A percentile compares a stretch with the other conserved stretches of the same genome.
phyloP scores from a whole-genome alignment of 1,140 invertebrate genomes.

The Pseudomyrmex pallidus region DNA sequence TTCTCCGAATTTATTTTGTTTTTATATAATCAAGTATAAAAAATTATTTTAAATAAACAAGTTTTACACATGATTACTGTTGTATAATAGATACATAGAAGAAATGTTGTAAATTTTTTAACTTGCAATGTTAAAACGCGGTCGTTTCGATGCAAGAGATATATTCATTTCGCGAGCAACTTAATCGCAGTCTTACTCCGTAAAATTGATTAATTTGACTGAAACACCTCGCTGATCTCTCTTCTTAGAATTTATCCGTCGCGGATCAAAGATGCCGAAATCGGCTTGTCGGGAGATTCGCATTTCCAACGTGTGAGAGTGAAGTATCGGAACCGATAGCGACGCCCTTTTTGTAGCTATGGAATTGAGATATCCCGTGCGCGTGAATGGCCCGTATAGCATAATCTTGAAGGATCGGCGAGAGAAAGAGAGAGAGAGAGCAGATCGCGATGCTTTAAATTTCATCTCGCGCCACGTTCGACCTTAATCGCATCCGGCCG shows the following conservation, averaged over 20 bases:
- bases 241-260: slow-evolving; percentile 9
- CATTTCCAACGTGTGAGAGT: slow-evolving; percentile 33
- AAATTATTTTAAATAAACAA: too few species aligned
- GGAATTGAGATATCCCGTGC: slow-evolving; percentile 39
- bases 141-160: not conserved
- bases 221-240: not conserved
- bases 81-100: too few species aligned
- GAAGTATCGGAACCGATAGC: slow-evolving; percentile 39
- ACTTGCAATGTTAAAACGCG: too few species aligned
- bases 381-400: slow-evolving; percentile 23
- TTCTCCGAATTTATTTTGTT: not conserved
- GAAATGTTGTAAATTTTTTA: too few species aligned
- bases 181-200: not conserved
- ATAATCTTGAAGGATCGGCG: slow-evolving; percentile 60
- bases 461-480: slow-evolving; percentile 66
- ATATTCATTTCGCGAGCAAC: too few species aligned
- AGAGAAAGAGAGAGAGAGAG: not conserved
- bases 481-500: slow-evolving; percentile 69
- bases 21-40: not conserved
- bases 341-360: slow-evolving; percentile 35
- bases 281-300: slow-evolving; percentile 24
- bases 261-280: slow-evolving; percentile 8
- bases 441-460: slow-evolving; percentile 63
- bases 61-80: too few species aligned
- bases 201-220: slow-evolving; percentile 8